A percentile compares a stretch with the other conserved stretches of the same genome.
phyloP scores from a whole-genome alignment of 2,797 vertebrate genomes.

The Xiphophorus birchmanni region DNA sequence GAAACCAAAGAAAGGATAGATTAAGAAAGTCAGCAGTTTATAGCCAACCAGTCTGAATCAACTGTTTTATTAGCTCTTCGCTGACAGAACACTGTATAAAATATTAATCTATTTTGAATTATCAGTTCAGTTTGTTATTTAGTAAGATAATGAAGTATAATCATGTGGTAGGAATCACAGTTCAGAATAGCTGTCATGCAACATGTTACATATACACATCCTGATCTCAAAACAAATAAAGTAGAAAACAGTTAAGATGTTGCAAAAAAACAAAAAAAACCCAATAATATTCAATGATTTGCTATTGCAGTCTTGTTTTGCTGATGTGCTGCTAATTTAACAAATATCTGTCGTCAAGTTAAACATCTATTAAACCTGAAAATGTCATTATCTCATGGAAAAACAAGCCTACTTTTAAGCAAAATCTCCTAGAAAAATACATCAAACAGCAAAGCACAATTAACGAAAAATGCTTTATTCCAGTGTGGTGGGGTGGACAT shows the following conservation, averaged over 20 bases:
- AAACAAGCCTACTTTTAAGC: background rate
- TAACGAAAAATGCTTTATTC: background rate
- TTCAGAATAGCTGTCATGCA: background rate
- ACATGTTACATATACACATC: background rate
- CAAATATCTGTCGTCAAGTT: background rate
- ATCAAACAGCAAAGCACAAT: slow-evolving; percentile 1
- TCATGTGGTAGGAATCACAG: background rate
- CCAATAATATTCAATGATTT: background rate
- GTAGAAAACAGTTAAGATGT: background rate
- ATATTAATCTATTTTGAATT: background rate
- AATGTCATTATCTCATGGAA: background rate
- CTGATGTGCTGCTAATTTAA: slow-evolving; percentile 4
- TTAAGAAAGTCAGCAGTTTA: background rate
- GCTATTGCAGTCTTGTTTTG: background rate
- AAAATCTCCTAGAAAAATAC: background rate
- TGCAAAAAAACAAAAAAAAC: background rate
- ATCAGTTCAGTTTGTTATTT: background rate
- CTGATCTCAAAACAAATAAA: background rate
- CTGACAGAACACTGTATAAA: background rate
- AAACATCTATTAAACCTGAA: background rate
- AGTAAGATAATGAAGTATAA: background rate
- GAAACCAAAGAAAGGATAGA: background rate
- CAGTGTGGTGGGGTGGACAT: slow-evolving; percentile 16
- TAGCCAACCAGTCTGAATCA: background rate
- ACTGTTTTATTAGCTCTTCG: background rate